Conservation (phyloP, 1,140 invertebrate genomes). For the Orius laevigatus region DNA sequence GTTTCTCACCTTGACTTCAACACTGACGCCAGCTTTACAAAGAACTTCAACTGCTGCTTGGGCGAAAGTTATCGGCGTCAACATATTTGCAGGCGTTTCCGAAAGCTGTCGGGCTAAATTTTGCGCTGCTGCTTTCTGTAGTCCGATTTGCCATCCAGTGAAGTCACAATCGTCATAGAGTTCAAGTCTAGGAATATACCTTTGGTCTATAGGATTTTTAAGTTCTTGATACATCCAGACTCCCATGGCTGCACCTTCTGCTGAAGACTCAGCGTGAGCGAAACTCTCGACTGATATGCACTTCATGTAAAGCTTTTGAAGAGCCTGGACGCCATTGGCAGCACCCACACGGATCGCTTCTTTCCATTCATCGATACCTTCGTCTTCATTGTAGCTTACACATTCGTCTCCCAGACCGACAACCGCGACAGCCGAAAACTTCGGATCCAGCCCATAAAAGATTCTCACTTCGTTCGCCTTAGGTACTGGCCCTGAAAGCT, state of each 20-base stretch:
- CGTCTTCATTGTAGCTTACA: conserved; percentile 27
- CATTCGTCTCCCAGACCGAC: conserved; percentile 32
- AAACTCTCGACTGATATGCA: conserved; percentile 34
- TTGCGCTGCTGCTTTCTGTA: conserved; percentile 39
- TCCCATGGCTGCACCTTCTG: conserved; percentile 31
- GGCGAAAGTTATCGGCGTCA: conserved; percentile 44
- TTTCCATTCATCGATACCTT: conserved; percentile 31
- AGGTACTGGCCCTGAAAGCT: conserved; percentile 24
- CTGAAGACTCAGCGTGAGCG: conserved; percentile 33
- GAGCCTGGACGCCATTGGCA: conserved; percentile 27
- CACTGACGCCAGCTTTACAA: conserved; percentile 31
- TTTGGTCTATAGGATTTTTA: conserved; percentile 27
- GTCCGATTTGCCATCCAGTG: conserved; percentile 37
- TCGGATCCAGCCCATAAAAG: conserved; percentile 27
- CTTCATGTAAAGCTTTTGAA: conserved; percentile 27
- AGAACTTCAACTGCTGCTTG: conserved; percentile 30
- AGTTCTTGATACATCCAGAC: conserved; percentile 35
- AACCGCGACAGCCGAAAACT: conserved; percentile 28
- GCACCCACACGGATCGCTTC: conserved; percentile 33
- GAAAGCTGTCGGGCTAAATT: conserved; percentile 41
- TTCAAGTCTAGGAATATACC: conserved; percentile 20
- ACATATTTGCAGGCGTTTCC: conserved; percentile 45
- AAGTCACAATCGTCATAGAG: conserved; percentile 26
- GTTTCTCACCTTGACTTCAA: conserved; percentile 32
- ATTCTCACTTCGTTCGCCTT: conserved; percentile 29